phyloP scores from a whole-genome alignment of 2,888 invertebrate species.

The Rotaria macrura region DNA sequence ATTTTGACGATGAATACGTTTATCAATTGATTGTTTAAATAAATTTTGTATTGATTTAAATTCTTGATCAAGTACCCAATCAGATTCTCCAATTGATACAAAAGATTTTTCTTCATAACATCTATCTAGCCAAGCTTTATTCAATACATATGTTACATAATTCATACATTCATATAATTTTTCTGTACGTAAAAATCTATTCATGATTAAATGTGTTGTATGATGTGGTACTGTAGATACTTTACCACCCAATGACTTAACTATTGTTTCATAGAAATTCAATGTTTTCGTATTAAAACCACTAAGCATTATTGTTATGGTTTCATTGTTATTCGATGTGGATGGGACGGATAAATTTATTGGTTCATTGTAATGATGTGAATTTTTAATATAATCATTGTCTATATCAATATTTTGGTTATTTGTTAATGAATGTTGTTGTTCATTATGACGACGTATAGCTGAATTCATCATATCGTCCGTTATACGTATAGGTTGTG shows the following conservation, averaged over 20 bases:
- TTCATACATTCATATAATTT: slow-evolving; percentile 16
- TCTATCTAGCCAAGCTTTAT: not conserved
- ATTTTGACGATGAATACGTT: not conserved
- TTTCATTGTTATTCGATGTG: not conserved
- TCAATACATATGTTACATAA: slow-evolving; percentile 9
- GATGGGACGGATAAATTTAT: not conserved
- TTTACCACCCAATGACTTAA: not conserved
- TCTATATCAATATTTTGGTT: not conserved
- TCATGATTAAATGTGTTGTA: slow-evolving; percentile 16
- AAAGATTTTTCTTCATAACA: not conserved
- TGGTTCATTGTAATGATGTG: not conserved
- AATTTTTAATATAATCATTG: not conserved
- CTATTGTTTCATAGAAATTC: not conserved
- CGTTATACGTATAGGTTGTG: slow-evolving; percentile 76
- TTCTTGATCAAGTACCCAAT: not conserved
- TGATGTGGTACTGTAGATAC: not conserved
- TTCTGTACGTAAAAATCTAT: slow-evolving; percentile 11
- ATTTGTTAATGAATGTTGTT: not conserved
- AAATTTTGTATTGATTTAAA: not conserved
- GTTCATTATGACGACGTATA: not conserved
- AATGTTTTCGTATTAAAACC: not conserved
- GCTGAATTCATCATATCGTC: slow-evolving; percentile 38
- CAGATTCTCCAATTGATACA: not conserved
- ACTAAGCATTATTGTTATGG: not conserved
- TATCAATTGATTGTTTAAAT: not conserved